A percentile compares a stretch with the other conserved stretches of the same genome.
These are phyloP conservation scores for Pelecanus crispus DNA, from an alignment of 2,113 vertebrate species.

Conservation along the genomic window DNA sequence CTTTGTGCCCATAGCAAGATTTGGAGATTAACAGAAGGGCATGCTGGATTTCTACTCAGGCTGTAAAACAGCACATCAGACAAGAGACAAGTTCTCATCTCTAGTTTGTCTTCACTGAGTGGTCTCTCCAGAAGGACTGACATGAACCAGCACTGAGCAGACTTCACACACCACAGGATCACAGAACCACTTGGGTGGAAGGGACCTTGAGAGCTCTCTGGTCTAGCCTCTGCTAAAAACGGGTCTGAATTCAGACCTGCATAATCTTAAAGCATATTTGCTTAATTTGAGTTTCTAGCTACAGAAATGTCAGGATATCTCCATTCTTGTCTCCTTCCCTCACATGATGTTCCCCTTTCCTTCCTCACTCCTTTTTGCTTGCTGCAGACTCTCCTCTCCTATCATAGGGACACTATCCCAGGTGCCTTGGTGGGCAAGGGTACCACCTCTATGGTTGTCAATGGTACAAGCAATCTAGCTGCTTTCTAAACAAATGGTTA, in stretches of 20 bases:
- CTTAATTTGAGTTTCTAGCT: background rate
- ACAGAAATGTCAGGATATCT: background rate
- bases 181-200: background rate
- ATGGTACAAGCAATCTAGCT: background rate
- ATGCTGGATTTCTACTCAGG: background rate
- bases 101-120: background rate
- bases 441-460: background rate
- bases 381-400: background rate
- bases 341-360: background rate
- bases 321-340: background rate
- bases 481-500: background rate
- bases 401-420: background rate
- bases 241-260: background rate
- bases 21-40: background rate
- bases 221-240: background rate
- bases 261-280: background rate
- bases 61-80: background rate
- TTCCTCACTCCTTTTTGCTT: background rate
- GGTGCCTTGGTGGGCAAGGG: background rate
- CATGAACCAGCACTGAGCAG: background rate
- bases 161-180: background rate
- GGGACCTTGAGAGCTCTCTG: background rate
- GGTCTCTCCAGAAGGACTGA: background rate
- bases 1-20: background rate
- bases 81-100: background rate